phyloP scores from a whole-genome alignment of 2,888 invertebrate genomes.

The Heliothis peltigera region DNA sequence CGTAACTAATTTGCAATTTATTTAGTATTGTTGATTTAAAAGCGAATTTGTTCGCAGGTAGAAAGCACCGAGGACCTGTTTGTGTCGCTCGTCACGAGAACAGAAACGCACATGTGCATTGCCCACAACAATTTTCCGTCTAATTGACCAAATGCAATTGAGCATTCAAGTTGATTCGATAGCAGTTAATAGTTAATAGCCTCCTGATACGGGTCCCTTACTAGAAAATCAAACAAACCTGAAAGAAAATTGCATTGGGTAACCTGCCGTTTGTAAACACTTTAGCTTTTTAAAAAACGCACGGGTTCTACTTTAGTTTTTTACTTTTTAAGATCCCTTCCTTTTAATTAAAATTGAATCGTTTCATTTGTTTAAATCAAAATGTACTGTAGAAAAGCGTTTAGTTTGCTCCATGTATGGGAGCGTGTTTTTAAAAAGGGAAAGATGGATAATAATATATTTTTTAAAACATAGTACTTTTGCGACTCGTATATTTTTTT shows the following conservation, averaged over 20 bases:
- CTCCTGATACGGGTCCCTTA: slow-evolving; percentile 77
- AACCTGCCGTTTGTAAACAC: slow-evolving; percentile 58
- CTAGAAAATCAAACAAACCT: slow-evolving; percentile 74
- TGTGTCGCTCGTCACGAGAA: slow-evolving; percentile 42
- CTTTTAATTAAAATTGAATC: slow-evolving; percentile 45
- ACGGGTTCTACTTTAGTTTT: slow-evolving; percentile 28
- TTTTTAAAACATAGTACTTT: not conserved
- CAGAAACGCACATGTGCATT: slow-evolving; percentile 67
- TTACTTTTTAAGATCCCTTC: slow-evolving; percentile 29
- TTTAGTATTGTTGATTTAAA: slow-evolving; percentile 36
- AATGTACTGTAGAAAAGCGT: slow-evolving; percentile 8
- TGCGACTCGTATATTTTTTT: not conserved
- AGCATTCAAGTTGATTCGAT: slow-evolving; percentile 82
- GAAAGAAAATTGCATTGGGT: slow-evolving; percentile 62
- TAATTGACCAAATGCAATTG: slow-evolving; percentile 87
- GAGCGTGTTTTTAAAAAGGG: slow-evolving; percentile 8
- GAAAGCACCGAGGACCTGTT: slow-evolving; percentile 56
- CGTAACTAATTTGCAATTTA: too few species aligned
- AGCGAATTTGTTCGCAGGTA: slow-evolving; percentile 49
- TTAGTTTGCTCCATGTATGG: not conserved
- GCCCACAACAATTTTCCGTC: slow-evolving; percentile 86
- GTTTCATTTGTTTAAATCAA: slow-evolving; percentile 43
- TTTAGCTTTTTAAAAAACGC: slow-evolving; percentile 47
- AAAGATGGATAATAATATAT: not conserved
- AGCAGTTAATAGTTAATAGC: slow-evolving; percentile 84